Evolutionary conservation across 1,140 invertebrate genomes (phyloP).

Genomic region (Colletes latitarsis): DNA sequence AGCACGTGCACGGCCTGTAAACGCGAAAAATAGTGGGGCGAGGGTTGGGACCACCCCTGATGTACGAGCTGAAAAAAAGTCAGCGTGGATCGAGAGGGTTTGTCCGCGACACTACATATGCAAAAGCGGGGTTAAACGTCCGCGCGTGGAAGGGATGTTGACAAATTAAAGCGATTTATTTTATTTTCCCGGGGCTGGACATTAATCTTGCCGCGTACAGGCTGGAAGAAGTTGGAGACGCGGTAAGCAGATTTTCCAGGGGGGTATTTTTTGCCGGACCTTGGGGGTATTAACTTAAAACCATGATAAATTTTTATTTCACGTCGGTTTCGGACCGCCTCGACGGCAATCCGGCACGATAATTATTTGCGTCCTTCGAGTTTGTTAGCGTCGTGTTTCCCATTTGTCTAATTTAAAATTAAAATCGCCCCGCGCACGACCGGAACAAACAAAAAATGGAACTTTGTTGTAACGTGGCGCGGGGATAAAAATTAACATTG

Average conservation of each 20-base stretch:
- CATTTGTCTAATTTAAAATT: no score
- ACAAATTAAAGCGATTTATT: constrained; percentile 41
- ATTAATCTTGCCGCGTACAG: constrained; percentile 25
- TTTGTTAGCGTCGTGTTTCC: no score
- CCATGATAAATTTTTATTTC: neutral
- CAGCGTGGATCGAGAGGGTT: constrained; percentile 1
- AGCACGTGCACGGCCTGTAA: constrained; percentile 7
- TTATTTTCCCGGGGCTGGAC: constrained; percentile 10
- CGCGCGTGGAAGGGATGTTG: neutral
- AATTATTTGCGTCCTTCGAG: neutral
- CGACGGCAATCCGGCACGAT: no score
- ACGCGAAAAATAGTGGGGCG: neutral
- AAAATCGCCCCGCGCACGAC: no score
- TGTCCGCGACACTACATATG: constrained; percentile 5
- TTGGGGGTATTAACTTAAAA: neutral
- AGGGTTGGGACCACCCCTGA: neutral
- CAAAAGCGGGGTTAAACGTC: constrained; percentile 8
- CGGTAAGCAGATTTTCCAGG: constrained; percentile 23
- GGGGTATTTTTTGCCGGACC: neutral
- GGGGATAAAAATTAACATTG: no score
- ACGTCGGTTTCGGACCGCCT: no score
- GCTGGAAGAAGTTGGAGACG: neutral
- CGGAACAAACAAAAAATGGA: no score
- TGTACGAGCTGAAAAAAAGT: constrained; percentile 12
- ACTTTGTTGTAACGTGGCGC: no score